A percentile compares a stretch with the other conserved stretches of the same genome.
Conservation (phyloP, 2,888 invertebrate genomes). For the Calameuta idolon region DNA sequence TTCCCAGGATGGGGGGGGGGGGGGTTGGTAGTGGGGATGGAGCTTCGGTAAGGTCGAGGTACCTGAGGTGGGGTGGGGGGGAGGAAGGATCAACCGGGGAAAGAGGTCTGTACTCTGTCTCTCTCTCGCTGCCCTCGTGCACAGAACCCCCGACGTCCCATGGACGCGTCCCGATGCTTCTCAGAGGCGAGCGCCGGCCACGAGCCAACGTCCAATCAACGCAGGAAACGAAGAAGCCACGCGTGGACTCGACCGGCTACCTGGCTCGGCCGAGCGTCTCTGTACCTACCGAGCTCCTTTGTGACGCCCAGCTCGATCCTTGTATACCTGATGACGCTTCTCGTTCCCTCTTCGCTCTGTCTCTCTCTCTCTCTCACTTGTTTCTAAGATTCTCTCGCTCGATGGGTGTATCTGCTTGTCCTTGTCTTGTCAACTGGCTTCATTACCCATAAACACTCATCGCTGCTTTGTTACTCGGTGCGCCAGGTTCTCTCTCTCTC, state of each 20-base stretch:
- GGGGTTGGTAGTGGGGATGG: constrained; percentile 7
- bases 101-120: constrained; percentile 17
- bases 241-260: constrained; percentile 46
- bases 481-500: neutral
- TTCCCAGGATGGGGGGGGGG: constrained; percentile 10
- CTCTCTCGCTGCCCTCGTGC: constrained; percentile 31
- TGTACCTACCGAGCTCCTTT: neutral
- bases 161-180: constrained; percentile 38
- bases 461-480: too few species aligned
- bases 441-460: neutral
- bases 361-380: neutral
- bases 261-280: neutral
- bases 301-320: neutral
- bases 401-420: too few species aligned
- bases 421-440: neutral
- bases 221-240: constrained; percentile 64
- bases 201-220: constrained; percentile 67
- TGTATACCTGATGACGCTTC: neutral
- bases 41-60: constrained; percentile 16
- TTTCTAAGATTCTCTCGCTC: too few species aligned
- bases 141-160: too few species aligned
- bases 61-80: constrained; percentile 11
- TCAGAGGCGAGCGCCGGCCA: constrained; percentile 64
- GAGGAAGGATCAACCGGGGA: constrained; percentile 9
- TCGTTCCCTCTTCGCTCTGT: neutral